Evolutionary conservation across 2,888 invertebrate species (phyloP).

Genomic region (Bellardia bayeri): DNA sequence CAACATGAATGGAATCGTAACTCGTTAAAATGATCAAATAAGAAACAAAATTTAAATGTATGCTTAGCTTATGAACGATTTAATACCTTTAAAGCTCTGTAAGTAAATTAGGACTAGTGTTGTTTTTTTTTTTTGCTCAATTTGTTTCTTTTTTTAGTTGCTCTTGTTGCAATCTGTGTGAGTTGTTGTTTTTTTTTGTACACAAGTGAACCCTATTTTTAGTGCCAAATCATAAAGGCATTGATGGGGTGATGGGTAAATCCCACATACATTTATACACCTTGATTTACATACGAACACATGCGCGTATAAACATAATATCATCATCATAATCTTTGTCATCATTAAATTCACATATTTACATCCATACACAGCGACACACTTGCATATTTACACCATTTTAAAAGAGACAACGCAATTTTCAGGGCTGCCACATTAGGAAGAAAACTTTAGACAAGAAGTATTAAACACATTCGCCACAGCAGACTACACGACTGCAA

Average conservation of each 20-base stretch:
- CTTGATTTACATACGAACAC: constrained; percentile 15
- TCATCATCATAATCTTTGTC: constrained; percentile 33
- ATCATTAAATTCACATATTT: constrained; percentile 27
- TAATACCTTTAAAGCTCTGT: background rate
- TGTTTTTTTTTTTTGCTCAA: constrained; percentile 21
- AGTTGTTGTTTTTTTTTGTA: background rate
- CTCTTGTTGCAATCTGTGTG: background rate
- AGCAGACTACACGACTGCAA: no score
- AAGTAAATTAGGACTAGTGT: constrained; percentile 49
- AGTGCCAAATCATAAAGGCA: constrained; percentile 55
- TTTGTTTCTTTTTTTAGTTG: constrained; percentile 41
- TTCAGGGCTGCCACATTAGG: constrained; percentile 56
- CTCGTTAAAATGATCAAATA: no score
- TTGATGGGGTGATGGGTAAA: constrained; percentile 44
- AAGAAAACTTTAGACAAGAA: background rate
- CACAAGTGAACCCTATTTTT: constrained; percentile 68
- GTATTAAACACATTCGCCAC: no score
- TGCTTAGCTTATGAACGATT: background rate
- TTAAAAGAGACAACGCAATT: constrained; percentile 46
- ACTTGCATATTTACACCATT: background rate
- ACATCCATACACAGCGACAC: constrained; percentile 11
- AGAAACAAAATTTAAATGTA: no score
- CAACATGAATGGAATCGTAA: no score
- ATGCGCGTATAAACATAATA: no score
- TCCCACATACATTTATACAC: constrained; percentile 28